Evolutionary conservation across 1,140 invertebrate genomes (phyloP), one percentile per base, ranked within the genome.

Genomic region (Scaptomyza montana): DNA sequence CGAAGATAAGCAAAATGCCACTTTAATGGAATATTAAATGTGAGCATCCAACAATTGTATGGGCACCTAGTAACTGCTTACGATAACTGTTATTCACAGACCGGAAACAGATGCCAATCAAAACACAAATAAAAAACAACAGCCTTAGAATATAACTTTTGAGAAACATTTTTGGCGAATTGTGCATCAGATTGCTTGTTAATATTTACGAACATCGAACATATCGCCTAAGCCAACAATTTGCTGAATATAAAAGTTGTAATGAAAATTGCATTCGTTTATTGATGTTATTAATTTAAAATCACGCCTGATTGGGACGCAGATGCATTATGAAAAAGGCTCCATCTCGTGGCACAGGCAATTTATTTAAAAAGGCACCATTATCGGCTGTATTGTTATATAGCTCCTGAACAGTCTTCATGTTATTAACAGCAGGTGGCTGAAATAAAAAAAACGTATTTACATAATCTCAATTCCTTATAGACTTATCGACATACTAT

Each of bases 61-160:
- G 9, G 30, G 36, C 10, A 73, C 74, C 46, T 76, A 39, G 39
- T n/a, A 74, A 74, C 46, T 72, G 64, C 55, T 59, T 62, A 41
- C 33, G 33, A 57, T 6, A 21, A 25, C 53, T 60, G 28, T n/a
- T 36, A 49, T 19, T 36, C n/a, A 50, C 19, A 49, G 49, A 9
- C 49, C 67, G 68, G 61, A 73, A 80, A 59, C 55, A 55, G 76
- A 79, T 76, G 62, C 49, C 45, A 79, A 69, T 53, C 62, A 78
- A 61, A 64, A 61, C 28, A 65, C 49, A 57, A 65, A 39, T 19
- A 54, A 8, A n/a, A 36, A 54, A 43, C 36, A 55, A 36, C 13
- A 75, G 47, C 19, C 28, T 50, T 21, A 25, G 51, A 53, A 59
- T 62, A 55, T 50, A 39, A n/a, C 47, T 46, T n/a, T 21, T 12